Conservation (phyloP, 2,888 invertebrate species). For the Phoenoteleia sp. region DNA sequence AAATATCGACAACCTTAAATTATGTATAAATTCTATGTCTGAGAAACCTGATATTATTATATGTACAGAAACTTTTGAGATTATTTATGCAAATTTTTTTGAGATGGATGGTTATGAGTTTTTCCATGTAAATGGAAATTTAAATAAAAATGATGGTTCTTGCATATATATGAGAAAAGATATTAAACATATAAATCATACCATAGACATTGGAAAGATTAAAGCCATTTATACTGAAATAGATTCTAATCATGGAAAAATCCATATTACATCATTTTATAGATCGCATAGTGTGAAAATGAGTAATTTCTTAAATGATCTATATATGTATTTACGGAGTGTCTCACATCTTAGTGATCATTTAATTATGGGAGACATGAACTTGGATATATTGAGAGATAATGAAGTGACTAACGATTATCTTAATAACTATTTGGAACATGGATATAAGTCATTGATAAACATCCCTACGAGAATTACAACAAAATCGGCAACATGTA, state of each 20-base stretch:
- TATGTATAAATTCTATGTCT: not conserved
- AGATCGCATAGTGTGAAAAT: not conserved
- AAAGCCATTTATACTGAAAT: not conserved
- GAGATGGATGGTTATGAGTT: not conserved
- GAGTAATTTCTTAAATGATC: not conserved
- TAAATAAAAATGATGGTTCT: conserved; percentile 22
- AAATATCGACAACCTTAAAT: conserved; percentile 8
- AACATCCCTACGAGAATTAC: conserved; percentile 3
- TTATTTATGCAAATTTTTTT: not conserved
- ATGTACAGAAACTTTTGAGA: conserved; percentile 20
- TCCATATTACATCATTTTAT: not conserved
- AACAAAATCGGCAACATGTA: not conserved
- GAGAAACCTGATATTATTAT: conserved; percentile 8
- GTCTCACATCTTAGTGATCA: not conserved
- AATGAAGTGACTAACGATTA: not conserved
- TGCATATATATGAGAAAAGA: not conserved
- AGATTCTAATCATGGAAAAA: not conserved
- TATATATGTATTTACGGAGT: not conserved
- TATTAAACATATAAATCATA: not conserved
- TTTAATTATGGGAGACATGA: not conserved
- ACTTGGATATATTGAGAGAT: not conserved
- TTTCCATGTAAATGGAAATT: conserved; percentile 4
- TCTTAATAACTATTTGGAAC: not conserved
- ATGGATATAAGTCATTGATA: not conserved
- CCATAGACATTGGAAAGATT: not conserved